Percentiles rank a stretch among this genome's conserved stretches.
These are phyloP conservation scores for Cottoperca gobio DNA, from an alignment of 2,797 vertebrate species.

Conservation along the genomic window DNA sequence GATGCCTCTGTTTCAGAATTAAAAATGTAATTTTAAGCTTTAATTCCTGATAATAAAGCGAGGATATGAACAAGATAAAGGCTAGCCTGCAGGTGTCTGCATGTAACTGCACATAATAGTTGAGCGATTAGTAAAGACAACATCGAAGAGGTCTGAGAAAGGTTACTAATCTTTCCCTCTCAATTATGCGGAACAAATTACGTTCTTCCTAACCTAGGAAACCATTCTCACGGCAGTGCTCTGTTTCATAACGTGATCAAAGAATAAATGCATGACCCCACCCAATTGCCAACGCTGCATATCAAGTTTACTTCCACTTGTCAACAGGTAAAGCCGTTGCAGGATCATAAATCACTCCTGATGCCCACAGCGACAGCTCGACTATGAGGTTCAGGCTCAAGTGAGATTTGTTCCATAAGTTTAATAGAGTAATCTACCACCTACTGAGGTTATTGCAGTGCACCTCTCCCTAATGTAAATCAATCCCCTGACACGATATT, in stretches of 20 bases:
- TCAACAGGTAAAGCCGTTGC: constrained; percentile 14
- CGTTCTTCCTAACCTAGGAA: constrained; percentile 11
- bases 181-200: constrained; percentile 34
- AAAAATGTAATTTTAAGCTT: constrained; percentile 38
- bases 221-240: not conserved
- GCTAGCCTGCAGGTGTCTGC: constrained; percentile 6
- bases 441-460: constrained; percentile 36
- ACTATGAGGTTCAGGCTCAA: constrained; percentile 28
- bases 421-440: constrained; percentile 53
- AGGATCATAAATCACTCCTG: constrained; percentile 24
- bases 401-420: constrained; percentile 43
- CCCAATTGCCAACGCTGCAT: not conserved
- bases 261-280: not conserved
- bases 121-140: constrained; percentile 15
- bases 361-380: constrained; percentile 26
- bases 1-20: constrained; percentile 15
- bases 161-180: constrained; percentile 23
- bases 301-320: constrained; percentile 1
- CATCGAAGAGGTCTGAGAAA: constrained; percentile 30
- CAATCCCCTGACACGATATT: constrained; percentile 25
- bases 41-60: constrained; percentile 28
- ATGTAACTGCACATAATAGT: constrained; percentile 6
- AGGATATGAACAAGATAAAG: constrained; percentile 37
- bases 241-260: not conserved
- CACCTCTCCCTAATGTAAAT: constrained; percentile 40